Conservation (phyloP, 2,113 vertebrate genomes). For the Rhodinocichla rosea region DNA sequence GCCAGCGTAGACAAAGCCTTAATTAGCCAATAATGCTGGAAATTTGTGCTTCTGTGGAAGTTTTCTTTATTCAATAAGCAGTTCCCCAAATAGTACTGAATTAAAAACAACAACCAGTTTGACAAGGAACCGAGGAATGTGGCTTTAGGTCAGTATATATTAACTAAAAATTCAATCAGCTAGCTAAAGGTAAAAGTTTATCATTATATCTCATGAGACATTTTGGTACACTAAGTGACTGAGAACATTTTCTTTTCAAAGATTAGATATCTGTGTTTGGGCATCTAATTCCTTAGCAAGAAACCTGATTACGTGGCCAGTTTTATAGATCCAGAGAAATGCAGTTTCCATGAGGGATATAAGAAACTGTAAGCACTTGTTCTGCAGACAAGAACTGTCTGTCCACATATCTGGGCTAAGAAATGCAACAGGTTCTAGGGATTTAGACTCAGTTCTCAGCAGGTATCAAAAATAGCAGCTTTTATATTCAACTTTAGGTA, state of each 20-base stretch:
- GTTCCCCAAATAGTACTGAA: background rate
- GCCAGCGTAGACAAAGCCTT: constrained; percentile 48
- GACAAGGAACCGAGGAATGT: background rate
- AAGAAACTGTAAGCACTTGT: background rate
- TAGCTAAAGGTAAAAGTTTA: constrained; percentile 28
- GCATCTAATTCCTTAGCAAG: background rate
- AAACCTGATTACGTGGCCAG: background rate
- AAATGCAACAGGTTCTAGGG: background rate
- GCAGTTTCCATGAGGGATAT: background rate
- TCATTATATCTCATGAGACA: background rate
- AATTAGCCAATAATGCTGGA: constrained; percentile 60
- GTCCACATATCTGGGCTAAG: background rate
- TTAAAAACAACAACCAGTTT: constrained; percentile 3
- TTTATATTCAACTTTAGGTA: background rate
- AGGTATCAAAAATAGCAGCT: background rate
- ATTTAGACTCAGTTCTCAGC: background rate
- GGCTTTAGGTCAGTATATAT: constrained; percentile 13
- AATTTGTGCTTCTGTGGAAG: constrained; percentile 33
- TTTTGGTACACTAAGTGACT: background rate
- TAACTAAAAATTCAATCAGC: constrained; percentile 8
- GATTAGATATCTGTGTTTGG: background rate
- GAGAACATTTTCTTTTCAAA: background rate
- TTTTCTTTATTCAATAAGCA: constrained; percentile 40
- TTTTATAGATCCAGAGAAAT: background rate
- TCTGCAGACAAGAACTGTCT: background rate